These are phyloP conservation scores for Acrobasis repandana DNA, from an alignment of 2,888 invertebrate species.

Conservation along the genomic window DNA sequence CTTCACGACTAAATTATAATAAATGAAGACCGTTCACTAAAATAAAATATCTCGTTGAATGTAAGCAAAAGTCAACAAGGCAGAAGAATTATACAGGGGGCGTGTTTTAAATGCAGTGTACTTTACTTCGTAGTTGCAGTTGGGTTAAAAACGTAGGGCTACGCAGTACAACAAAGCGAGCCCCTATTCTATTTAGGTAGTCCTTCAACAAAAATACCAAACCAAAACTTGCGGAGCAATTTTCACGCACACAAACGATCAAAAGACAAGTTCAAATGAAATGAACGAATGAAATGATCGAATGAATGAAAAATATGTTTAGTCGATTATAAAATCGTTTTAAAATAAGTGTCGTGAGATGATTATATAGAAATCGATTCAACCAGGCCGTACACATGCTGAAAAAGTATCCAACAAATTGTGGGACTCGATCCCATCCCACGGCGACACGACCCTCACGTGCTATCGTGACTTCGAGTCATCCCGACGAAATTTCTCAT, in stretches of 20 bases:
- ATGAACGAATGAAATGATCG: constrained; percentile 1
- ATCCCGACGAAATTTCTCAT: too few species aligned
- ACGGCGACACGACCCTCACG: too few species aligned
- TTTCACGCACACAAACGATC: not conserved
- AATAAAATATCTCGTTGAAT: not conserved
- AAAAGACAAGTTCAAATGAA: constrained; percentile 8
- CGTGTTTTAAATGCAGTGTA: constrained; percentile 19
- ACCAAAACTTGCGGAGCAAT: constrained; percentile 7
- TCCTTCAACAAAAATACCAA: constrained; percentile 10
- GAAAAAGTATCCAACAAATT: too few species aligned
- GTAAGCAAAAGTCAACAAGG: constrained; percentile 16
- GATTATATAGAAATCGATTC: too few species aligned
- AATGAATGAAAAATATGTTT: not conserved
- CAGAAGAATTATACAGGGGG: constrained; percentile 19
- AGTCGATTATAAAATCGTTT: constrained; percentile 4
- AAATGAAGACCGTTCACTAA: constrained; percentile 10
- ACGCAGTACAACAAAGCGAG: constrained; percentile 1
- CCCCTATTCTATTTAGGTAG: not conserved
- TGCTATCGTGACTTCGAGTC: too few species aligned
- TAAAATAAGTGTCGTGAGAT: too few species aligned
- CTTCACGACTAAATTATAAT: not conserved
- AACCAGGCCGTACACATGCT: too few species aligned
- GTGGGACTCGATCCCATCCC: too few species aligned
- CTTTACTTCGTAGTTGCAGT: not conserved
- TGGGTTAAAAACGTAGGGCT: constrained; percentile 4